phyloP scores from a whole-genome alignment of 2,797 vertebrate species.

The Lemur catta region DNA sequence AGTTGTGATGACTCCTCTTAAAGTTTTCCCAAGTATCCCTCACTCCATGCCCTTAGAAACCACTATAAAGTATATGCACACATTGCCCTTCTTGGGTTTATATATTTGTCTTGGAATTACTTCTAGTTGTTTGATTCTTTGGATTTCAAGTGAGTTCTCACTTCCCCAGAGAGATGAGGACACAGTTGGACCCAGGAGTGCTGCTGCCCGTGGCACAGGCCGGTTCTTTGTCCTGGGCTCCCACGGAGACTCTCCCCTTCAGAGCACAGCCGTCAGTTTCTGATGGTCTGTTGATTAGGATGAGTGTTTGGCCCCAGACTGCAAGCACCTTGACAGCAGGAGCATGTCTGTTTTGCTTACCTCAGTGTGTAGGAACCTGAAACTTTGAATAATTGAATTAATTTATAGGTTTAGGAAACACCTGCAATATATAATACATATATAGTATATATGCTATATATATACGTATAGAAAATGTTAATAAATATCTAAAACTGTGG shows the following conservation, averaged over 20 bases:
- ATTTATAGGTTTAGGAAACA: not conserved
- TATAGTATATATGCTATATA: not conserved
- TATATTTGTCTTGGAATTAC: not conserved
- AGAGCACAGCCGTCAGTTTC: not conserved
- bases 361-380: not conserved
- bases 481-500: not conserved
- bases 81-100: not conserved
- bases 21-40: not conserved
- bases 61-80: rapidly evolving
- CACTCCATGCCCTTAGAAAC: not conserved
- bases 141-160: not conserved
- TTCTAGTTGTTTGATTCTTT: not conserved
- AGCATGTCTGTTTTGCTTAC: not conserved
- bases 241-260: not conserved
- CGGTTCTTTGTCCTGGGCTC: not conserved
- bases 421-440: not conserved
- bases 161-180: not conserved
- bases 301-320: not conserved
- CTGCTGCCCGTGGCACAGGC: not conserved
- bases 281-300: not conserved
- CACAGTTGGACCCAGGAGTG: not conserved
- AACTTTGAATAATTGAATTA: not conserved
- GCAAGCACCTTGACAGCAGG: not conserved
- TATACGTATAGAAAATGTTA: not conserved
- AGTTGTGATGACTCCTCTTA: not conserved